These are phyloP conservation scores for Formica selysi DNA, from an alignment of 1,140 invertebrate species.

Conservation along the genomic window DNA sequence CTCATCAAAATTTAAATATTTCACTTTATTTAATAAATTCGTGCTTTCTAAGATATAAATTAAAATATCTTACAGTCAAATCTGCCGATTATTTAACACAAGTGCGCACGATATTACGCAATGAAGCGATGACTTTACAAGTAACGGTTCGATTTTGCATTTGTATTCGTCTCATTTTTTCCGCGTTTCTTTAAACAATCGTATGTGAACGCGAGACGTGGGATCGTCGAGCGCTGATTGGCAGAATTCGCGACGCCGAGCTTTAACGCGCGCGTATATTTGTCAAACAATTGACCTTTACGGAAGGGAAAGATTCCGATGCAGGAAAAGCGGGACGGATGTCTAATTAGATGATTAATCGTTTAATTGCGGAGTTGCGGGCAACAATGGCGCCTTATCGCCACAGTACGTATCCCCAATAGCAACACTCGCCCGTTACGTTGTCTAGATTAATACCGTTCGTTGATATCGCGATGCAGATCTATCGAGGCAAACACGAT, in stretches of 20 bases:
- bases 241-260: conserved; percentile 19
- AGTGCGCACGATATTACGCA: not conserved
- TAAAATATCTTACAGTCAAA: not conserved
- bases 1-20: no score
- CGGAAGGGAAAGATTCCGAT: conserved; percentile 53
- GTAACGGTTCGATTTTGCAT: conserved; percentile 22
- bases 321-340: conserved; percentile 59
- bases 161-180: conserved; percentile 15
- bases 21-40: no score
- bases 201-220: conserved; percentile 14
- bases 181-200: conserved; percentile 46
- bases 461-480: conserved; percentile 22
- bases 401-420: conserved; percentile 71
- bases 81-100: not conserved
- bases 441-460: conserved; percentile 44
- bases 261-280: conserved; percentile 58
- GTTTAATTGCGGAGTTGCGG: conserved; percentile 75
- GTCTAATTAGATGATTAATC: conserved; percentile 84
- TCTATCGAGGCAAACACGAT: conserved; percentile 37
- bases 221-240: conserved; percentile 43
- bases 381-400: conserved; percentile 79
- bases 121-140: not conserved
- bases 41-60: no score
- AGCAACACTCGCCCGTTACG: conserved; percentile 71
- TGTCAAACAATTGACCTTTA: conserved; percentile 68